Evolutionary conservation across 2,888 invertebrate genomes (phyloP), one percentile per base, ranked within the genome.

Genomic region (Bombylius major): DNA sequence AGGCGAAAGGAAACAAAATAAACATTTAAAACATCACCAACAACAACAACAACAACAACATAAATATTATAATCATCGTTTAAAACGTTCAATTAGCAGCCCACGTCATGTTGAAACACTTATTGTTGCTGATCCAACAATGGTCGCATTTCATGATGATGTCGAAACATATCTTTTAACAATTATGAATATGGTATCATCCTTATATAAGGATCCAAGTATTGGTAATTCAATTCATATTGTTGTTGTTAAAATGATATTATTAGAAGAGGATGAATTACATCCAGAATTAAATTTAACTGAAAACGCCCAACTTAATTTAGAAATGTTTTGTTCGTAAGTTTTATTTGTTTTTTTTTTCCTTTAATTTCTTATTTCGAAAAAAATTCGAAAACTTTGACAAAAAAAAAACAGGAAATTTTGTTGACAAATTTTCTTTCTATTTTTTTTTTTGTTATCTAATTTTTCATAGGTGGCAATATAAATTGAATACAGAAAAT

Each of bases 111-210:
- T 93, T 46, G 93, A 93, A 75, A 86, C 89, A 1, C 76, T 93
- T 55, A 80, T 94, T 54, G 93, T 93, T 53, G 92, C 92, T 45
- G 93, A 94, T 76, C 80, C 82, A 55, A 84, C 86, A 62, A 92
- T 93, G 91, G 83, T 87, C 63, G 83, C 87, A 54, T 92, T 90
- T 70, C 92, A 94, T 75, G 83, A 86, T 65, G 87, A 88, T 68
- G 80, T 91, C 62, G 86, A 89, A 70, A 88, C 84, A 8, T 93
- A 94, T 73, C 81, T 94, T 36, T 78, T 94, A 54, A 92, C 92
- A 53, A 87, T 94, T 62, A 91, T 93, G 90, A 94, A 93, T 71
- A 92, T 93, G 89, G 93, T 86, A 34, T 87, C 88, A 7, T 81
- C 85, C 4, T 74, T 90, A n/a, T 90, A 88, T 72, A 84, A 86